phyloP scores from a whole-genome alignment of 2,888 invertebrate species.

The Micoletzkya japonica region DNA sequence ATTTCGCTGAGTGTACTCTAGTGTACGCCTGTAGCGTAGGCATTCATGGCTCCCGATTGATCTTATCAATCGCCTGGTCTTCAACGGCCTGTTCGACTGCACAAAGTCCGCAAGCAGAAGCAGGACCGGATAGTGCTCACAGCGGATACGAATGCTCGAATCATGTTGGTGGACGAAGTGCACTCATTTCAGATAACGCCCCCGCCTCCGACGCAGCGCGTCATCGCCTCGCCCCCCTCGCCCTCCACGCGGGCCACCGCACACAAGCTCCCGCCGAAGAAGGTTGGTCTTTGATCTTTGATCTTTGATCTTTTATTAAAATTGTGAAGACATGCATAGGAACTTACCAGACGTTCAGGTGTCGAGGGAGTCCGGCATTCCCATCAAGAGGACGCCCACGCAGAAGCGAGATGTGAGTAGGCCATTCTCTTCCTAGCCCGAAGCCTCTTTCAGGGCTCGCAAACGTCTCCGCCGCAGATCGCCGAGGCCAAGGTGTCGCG shows the following conservation, averaged over 20 bases:
- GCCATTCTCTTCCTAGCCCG: neutral
- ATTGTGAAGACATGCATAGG: too few relatives aligned
- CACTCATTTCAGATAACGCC: constrained; percentile 12
- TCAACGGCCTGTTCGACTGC: too few relatives aligned
- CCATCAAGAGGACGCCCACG: constrained; percentile 25
- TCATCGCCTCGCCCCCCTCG: constrained; percentile 19
- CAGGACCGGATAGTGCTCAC: too few relatives aligned
- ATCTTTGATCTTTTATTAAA: neutral
- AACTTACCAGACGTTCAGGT: too few relatives aligned
- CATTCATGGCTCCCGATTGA: too few relatives aligned
- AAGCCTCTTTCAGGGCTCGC: constrained; percentile 11
- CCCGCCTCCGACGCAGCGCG: constrained; percentile 12
- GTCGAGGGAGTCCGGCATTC: constrained; percentile 8
- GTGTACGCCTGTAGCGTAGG: too few relatives aligned
- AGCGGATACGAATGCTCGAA: too few relatives aligned
- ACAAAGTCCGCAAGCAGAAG: too few relatives aligned
- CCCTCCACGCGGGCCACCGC: constrained; percentile 9
- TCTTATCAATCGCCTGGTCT: too few relatives aligned
- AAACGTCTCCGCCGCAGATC: constrained; percentile 41
- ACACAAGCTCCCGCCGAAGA: constrained; percentile 2
- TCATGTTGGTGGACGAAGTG: too few relatives aligned
- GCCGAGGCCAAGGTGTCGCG: constrained; percentile 46
- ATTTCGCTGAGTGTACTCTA: too few relatives aligned
- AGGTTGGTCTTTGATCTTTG: neutral
- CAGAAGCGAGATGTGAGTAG: constrained; percentile 25